Evolutionary conservation across 1,140 invertebrate genomes (phyloP).

Genomic region (Apolygus lucorum): DNA sequence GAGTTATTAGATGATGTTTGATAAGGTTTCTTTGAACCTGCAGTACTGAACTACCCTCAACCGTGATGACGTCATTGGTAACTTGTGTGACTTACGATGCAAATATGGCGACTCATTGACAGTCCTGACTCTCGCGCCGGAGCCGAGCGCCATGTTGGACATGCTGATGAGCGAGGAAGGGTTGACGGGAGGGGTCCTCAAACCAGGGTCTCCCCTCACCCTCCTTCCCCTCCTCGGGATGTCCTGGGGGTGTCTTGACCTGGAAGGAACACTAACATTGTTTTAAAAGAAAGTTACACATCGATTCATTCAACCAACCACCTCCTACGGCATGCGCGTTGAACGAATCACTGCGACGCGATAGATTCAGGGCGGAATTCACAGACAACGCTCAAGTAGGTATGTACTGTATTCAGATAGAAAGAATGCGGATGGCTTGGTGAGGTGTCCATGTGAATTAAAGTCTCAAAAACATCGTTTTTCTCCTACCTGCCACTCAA

Average conservation of each 20-base stretch:
- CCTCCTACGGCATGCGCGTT: not conserved
- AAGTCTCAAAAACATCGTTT: no score
- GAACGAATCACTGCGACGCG: no score
- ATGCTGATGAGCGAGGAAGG: slow-evolving; percentile 34
- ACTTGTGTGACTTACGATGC: slow-evolving; percentile 22
- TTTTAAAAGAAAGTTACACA: not conserved
- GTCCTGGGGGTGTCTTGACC: slow-evolving; percentile 59
- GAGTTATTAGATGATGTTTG: no score
- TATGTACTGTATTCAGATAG: no score
- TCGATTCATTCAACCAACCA: not conserved
- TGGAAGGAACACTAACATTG: slow-evolving; percentile 30
- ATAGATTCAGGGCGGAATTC: no score
- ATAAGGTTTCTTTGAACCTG: no score
- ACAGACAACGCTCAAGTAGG: no score
- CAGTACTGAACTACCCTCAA: no score
- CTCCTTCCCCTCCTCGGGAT: slow-evolving; percentile 54
- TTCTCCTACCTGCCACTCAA: no score
- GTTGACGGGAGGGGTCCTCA: slow-evolving; percentile 27
- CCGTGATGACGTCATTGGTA: no score
- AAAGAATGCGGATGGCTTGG: no score
- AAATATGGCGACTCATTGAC: slow-evolving; percentile 24
- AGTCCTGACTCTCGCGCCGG: slow-evolving; percentile 40
- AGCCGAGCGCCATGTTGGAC: slow-evolving; percentile 37
- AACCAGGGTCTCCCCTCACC: not conserved
- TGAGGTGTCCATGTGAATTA: no score